Conservation (phyloP, 37 sponge, comb jelly and placozoan species). For the Ianthella basta region DNA sequence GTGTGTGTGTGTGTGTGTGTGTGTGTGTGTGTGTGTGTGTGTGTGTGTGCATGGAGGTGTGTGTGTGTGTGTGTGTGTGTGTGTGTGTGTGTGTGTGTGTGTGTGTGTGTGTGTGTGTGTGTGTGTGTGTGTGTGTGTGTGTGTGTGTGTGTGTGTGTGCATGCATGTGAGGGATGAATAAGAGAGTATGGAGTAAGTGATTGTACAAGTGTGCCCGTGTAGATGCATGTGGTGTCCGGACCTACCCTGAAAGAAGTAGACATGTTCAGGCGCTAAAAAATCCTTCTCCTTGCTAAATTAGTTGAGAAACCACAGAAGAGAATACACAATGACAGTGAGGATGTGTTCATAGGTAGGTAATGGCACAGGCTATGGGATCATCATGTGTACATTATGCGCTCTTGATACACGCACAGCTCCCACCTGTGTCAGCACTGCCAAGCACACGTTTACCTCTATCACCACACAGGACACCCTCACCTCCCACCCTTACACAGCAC, state of each 20-base stretch:
- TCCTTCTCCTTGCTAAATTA: not conserved
- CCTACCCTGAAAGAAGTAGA: constrained; percentile 5
- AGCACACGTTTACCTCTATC: too few species aligned
- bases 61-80: constrained; percentile 29
- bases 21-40: constrained; percentile 1
- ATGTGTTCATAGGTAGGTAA: not conserved
- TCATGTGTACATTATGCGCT: too few species aligned
- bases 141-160: constrained; percentile 20
- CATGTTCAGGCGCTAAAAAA: not conserved
- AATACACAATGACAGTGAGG: not conserved
- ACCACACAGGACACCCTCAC: too few species aligned
- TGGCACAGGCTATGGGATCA: too few species aligned
- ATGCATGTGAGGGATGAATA: not conserved
- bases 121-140: too few species aligned
- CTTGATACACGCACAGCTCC: too few species aligned
- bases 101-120: constrained; percentile 15
- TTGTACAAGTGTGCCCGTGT: too few species aligned
- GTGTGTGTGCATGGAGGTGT: constrained; percentile 9
- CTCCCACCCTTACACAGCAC: too few species aligned
- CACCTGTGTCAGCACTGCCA: too few species aligned
- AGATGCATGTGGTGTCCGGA: not conserved
- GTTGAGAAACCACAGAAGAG: not conserved
- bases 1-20: constrained; percentile 23
- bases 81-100: constrained; percentile 12
- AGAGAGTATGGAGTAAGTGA: too few species aligned